Conservation (phyloP, 2,113 vertebrate genomes). For the Drymodes brunneopygia region DNA sequence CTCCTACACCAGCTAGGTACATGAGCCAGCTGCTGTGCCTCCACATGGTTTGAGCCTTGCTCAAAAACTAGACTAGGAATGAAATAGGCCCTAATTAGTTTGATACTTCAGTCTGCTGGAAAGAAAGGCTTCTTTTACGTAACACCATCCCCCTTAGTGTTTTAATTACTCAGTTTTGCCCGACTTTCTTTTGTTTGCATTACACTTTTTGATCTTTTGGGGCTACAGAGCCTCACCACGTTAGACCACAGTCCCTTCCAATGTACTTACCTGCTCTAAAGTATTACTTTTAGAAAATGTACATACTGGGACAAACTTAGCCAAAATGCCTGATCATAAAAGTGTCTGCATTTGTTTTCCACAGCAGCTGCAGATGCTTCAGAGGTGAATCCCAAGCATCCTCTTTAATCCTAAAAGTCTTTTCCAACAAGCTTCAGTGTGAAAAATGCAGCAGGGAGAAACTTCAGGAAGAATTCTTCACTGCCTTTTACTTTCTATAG, state of each 20-base stretch:
- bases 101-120: not conserved
- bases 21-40: not conserved
- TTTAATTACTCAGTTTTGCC: not conserved
- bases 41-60: not conserved
- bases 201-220: not conserved
- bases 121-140: not conserved
- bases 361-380: not conserved
- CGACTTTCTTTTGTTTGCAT: not conserved
- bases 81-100: not conserved
- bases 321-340: not conserved
- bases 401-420: not conserved
- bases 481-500: not conserved
- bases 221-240: not conserved
- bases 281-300: not conserved
- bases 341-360: not conserved
- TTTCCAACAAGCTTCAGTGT: not conserved
- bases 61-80: not conserved
- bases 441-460: not conserved
- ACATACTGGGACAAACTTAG: not conserved
- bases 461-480: not conserved
- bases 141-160: accelerated
- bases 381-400: not conserved
- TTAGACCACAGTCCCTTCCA: not conserved
- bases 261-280: not conserved
- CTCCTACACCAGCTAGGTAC: not conserved